A percentile compares a stretch with the other conserved stretches of the same genome.
Conservation (phyloP, 37 sponge, comb jelly and placozoan genomes). For the Ephydatia muelleri region DNA sequence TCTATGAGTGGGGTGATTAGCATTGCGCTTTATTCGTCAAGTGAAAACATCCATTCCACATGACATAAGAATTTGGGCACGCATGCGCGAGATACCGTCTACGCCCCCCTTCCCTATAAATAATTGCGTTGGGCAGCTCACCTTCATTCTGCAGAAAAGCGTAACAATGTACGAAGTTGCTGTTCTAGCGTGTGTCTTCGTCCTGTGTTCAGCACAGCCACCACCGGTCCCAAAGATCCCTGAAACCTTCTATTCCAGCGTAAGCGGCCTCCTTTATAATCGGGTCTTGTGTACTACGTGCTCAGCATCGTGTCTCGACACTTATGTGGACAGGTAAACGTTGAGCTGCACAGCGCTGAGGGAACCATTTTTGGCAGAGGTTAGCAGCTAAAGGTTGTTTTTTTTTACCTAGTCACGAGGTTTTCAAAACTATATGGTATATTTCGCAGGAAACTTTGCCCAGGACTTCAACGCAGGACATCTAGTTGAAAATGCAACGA, state of each 20-base stretch:
- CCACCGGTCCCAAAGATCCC: slow-evolving; percentile 17
- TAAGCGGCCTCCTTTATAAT: too few relatives aligned
- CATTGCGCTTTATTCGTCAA: too few relatives aligned
- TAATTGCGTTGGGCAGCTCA: not conserved
- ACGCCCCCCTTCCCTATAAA: not conserved
- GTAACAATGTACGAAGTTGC: slow-evolving; percentile 11
- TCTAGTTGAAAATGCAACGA: too few relatives aligned
- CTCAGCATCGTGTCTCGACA: not conserved
- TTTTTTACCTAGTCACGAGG: too few relatives aligned
- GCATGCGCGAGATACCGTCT: not conserved
- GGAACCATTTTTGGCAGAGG: slow-evolving; percentile 21
- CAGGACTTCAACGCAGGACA: too few relatives aligned
- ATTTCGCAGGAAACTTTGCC: too few relatives aligned
- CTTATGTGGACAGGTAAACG: not conserved
- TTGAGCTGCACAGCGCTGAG: not conserved
- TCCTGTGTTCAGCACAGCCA: slow-evolving; percentile 34
- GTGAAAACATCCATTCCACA: not conserved
- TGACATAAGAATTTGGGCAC: not conserved
- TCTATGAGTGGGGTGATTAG: too few relatives aligned
- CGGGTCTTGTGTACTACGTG: not conserved
- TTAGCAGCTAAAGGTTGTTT: too few relatives aligned
- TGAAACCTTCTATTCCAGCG: slow-evolving; percentile 16
- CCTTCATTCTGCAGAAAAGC: too few relatives aligned
- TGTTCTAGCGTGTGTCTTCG: slow-evolving; percentile 4
- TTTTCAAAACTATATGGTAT: not conserved